These are phyloP conservation scores for Phragmatobia fuliginosa DNA, from an alignment of 2,888 invertebrate genomes.

Conservation along the genomic window DNA sequence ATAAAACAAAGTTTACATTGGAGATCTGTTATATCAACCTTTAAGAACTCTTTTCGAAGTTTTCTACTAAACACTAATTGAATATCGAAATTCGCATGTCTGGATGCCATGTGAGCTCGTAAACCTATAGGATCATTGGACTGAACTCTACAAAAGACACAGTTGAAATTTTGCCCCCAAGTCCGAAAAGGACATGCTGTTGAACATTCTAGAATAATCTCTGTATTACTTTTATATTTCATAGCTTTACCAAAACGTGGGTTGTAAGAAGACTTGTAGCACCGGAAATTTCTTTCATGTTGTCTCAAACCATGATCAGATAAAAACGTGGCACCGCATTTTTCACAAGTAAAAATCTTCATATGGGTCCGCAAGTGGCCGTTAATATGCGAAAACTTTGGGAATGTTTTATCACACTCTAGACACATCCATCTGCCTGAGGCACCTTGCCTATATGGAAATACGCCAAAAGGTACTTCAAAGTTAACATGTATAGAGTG, in stretches of 20 bases:
- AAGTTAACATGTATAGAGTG: constrained; percentile 75
- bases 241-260: constrained; percentile 78
- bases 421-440: constrained; percentile 77
- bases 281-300: constrained; percentile 78
- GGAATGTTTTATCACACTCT: constrained; percentile 76
- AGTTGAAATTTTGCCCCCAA: constrained; percentile 82
- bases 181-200: constrained; percentile 80
- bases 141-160: constrained; percentile 78
- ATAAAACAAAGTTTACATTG: constrained; percentile 80
- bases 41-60: constrained; percentile 77
- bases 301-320: constrained; percentile 77
- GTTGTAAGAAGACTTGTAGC: constrained; percentile 78
- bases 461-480: constrained; percentile 76
- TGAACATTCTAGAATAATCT: constrained; percentile 80
- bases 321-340: constrained; percentile 78
- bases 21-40: constrained; percentile 79
- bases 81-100: constrained; percentile 77
- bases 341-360: constrained; percentile 79
- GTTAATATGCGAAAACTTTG: constrained; percentile 79
- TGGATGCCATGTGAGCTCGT: constrained; percentile 76
- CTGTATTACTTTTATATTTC: constrained; percentile 78
- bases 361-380: constrained; percentile 77
- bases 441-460: constrained; percentile 76
- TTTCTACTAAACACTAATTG: constrained; percentile 78
- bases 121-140: constrained; percentile 80